Evolutionary conservation across 1,140 invertebrate species (phyloP).

Genomic region (Pinna nobilis): DNA sequence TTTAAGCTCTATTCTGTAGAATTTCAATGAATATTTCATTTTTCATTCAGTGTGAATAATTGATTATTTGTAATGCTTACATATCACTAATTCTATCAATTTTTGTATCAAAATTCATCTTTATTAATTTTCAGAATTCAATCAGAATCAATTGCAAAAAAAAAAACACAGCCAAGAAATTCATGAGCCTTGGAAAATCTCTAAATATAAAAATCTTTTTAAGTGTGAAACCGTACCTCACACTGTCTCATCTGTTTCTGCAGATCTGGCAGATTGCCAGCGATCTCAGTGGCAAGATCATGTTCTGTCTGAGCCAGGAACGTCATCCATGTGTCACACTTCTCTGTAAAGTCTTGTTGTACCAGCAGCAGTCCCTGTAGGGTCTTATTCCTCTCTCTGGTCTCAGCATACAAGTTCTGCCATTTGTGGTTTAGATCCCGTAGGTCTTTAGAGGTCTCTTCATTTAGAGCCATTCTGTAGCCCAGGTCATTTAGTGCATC

Average conservation of each 20-base stretch:
- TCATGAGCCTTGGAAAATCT: too few species aligned
- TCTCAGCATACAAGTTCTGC: conserved; percentile 56
- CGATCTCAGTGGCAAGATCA: conserved; percentile 62
- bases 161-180: too few species aligned
- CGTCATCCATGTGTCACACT: conserved; percentile 71
- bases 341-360: conserved; percentile 68
- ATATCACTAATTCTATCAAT: too few species aligned
- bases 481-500: conserved; percentile 63
- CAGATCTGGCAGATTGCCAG: conserved; percentile 63
- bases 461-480: conserved; percentile 65
- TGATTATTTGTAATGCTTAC: too few species aligned
- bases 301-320: conserved; percentile 68
- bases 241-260: conserved; percentile 65
- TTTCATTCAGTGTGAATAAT: too few species aligned
- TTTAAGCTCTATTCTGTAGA: too few species aligned
- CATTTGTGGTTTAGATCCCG: conserved; percentile 67
- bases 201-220: neutral
- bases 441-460: conserved; percentile 54
- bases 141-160: too few species aligned
- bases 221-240: conserved; percentile 54
- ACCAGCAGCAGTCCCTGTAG: conserved; percentile 62
- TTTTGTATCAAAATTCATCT: too few species aligned
- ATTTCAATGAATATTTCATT: too few species aligned
- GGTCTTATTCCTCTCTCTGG: conserved; percentile 58
- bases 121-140: too few species aligned